Evolutionary conservation across 2,797 vertebrate species (phyloP).

Genomic region (Rhynchonycteris naso): DNA sequence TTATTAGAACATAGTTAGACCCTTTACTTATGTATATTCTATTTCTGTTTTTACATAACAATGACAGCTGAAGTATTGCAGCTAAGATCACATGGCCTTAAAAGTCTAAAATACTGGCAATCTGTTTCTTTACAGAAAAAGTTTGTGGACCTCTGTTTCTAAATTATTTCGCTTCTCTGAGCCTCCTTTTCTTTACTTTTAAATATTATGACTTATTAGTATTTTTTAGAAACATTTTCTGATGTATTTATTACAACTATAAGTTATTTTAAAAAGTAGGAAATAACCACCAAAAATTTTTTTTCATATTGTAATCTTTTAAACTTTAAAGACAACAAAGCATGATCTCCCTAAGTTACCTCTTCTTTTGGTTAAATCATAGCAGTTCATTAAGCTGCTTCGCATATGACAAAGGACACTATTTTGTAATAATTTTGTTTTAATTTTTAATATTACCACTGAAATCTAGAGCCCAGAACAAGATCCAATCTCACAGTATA

Average conservation of each 20-base stretch:
- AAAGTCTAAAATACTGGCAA: background rate
- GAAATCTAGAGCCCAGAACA: background rate
- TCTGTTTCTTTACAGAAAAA: background rate
- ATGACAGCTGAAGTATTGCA: background rate
- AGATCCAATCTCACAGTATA: background rate
- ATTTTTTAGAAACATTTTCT: background rate
- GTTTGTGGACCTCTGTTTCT: background rate
- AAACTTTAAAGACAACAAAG: background rate
- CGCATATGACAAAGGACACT: background rate
- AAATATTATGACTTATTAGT: background rate
- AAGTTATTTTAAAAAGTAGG: background rate
- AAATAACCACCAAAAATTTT: background rate
- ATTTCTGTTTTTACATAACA: background rate
- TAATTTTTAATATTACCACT: background rate
- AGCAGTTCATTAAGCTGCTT: background rate
- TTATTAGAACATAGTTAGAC: background rate
- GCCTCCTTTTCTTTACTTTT: background rate
- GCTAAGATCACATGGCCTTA: background rate
- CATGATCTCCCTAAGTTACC: background rate
- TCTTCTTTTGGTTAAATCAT: background rate
- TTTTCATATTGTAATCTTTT: background rate
- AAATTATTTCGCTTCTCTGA: background rate
- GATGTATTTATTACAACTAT: background rate
- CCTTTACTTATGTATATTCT: background rate
- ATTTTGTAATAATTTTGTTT: conserved; percentile 34